Conservation (phyloP, 2,888 invertebrate genomes). For the Drosophila affinis region DNA sequence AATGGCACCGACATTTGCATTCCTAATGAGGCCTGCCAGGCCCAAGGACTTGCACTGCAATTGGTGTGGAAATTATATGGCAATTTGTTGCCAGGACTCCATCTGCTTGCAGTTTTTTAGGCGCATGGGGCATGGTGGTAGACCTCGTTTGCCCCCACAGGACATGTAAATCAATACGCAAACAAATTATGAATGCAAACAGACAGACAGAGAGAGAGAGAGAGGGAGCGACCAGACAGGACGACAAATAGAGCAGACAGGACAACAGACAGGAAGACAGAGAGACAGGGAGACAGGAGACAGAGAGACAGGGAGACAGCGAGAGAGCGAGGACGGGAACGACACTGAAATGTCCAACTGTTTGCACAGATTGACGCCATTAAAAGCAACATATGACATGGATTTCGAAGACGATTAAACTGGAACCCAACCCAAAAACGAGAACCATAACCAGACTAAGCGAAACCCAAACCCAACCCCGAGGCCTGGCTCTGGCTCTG, state of each 20-base stretch:
- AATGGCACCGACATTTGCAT: constrained; percentile 49
- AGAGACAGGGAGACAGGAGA: not conserved
- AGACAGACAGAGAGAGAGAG: not conserved
- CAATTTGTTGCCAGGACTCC: constrained; percentile 47
- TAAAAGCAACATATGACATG: constrained; percentile 44
- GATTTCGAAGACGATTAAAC: constrained; percentile 32
- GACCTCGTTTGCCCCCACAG: not conserved
- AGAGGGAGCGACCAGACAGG: too few species aligned
- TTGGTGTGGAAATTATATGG: constrained; percentile 66
- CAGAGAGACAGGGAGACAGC: constrained; percentile 3
- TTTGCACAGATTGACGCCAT: constrained; percentile 49
- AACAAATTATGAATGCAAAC: constrained; percentile 50
- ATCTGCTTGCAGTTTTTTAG: constrained; percentile 27
- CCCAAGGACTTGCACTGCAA: constrained; percentile 18
- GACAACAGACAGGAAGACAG: not conserved
- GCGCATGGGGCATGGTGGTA: constrained; percentile 22
- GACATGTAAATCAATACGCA: constrained; percentile 47
- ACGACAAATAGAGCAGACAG: not conserved
- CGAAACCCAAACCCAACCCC: constrained; percentile 7
- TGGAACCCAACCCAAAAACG: not conserved
- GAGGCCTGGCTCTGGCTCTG: constrained; percentile 23
- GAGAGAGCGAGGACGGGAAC: constrained; percentile 21
- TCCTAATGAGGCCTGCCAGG: constrained; percentile 34
- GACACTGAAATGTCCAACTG: constrained; percentile 30
- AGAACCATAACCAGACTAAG: constrained; percentile 15